These are phyloP conservation scores for Melospiza melodia DNA, from an alignment of 2,113 vertebrate species.

Conservation along the genomic window DNA sequence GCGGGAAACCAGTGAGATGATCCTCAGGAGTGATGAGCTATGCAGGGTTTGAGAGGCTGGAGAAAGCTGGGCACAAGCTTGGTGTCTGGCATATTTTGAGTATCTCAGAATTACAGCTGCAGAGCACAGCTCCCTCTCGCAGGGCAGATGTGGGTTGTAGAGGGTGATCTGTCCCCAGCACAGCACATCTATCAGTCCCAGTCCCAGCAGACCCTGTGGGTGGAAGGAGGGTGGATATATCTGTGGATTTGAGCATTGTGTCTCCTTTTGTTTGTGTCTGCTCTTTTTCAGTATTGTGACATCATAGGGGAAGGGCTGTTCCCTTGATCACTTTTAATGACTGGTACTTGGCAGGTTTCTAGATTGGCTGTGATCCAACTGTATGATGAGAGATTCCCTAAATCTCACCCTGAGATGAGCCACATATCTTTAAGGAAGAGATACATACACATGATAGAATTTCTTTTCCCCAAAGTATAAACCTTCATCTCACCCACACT, in stretches of 20 bases:
- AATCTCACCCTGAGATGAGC: neutral
- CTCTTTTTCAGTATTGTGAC: neutral
- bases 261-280: neutral
- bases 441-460: neutral
- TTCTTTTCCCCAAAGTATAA: neutral
- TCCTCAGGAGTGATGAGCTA: neutral
- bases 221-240: neutral
- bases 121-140: neutral
- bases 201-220: neutral
- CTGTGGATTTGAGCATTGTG: neutral
- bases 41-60: neutral
- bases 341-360: neutral
- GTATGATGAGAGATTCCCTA: neutral
- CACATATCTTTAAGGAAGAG: neutral
- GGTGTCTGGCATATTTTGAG: neutral
- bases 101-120: neutral
- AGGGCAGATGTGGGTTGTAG: neutral
- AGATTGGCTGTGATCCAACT: neutral
- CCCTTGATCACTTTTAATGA: neutral
- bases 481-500: neutral
- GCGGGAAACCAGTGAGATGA: neutral
- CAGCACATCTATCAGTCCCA: neutral
- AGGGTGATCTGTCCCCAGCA: neutral
- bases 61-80: neutral
- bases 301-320: neutral